Evolutionary conservation across 2,888 invertebrate species (phyloP).

Genomic region (Coenonympha arcania): DNA sequence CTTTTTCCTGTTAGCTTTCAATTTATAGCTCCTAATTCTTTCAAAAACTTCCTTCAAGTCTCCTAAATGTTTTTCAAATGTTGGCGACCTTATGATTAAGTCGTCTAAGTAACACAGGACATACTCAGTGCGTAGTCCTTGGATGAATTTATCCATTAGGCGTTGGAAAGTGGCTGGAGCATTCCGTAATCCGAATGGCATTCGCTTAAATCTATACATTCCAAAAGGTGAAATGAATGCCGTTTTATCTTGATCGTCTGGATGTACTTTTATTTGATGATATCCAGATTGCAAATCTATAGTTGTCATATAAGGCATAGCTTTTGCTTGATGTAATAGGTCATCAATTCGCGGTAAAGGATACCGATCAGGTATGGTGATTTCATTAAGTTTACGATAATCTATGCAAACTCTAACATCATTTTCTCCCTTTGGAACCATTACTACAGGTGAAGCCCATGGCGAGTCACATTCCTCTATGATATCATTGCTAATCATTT

Average conservation of each 20-base stretch:
- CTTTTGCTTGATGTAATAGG: conserved; percentile 33
- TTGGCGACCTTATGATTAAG: conserved; percentile 32
- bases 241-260: conserved; percentile 29
- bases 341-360: conserved; percentile 47
- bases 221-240: conserved; percentile 38
- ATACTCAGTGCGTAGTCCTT: neutral
- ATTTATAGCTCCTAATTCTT: conserved; percentile 22
- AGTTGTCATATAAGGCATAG: conserved; percentile 16
- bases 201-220: too few relatives aligned
- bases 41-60: conserved; percentile 30
- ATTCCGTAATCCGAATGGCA: conserved; percentile 40
- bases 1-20: conserved; percentile 28
- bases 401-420: conserved; percentile 38
- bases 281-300: conserved; percentile 33
- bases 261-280: conserved; percentile 31
- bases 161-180: conserved; percentile 38
- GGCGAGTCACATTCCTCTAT: conserved; percentile 31
- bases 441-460: conserved; percentile 42
- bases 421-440: conserved; percentile 41
- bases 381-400: conserved; percentile 32
- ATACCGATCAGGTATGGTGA: conserved; percentile 35
- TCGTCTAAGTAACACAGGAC: conserved; percentile 34
- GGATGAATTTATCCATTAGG: conserved; percentile 33
- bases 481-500: neutral
- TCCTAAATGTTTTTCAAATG: conserved; percentile 29